Evolutionary conservation across 1,140 invertebrate genomes (phyloP).

Genomic region (Palaemon carinicauda): DNA sequence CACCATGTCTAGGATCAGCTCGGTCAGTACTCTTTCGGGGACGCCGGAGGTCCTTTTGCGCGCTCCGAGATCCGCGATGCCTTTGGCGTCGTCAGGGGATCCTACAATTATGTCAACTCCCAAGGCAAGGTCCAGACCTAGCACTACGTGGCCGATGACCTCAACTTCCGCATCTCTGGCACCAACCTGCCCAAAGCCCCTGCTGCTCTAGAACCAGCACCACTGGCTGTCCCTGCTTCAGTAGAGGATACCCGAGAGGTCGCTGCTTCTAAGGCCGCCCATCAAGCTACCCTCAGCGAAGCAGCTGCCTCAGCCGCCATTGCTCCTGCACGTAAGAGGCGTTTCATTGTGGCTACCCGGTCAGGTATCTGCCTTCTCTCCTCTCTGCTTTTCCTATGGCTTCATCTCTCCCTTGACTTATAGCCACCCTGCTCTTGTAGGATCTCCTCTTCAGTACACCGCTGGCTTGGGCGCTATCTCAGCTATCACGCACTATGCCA

Average conservation of each 20-base stretch:
- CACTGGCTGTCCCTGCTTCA: not conserved
- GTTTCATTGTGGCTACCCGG: not conserved
- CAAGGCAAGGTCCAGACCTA: slow-evolving; percentile 41
- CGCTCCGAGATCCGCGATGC: slow-evolving; percentile 29
- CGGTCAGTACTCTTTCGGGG: slow-evolving; percentile 45
- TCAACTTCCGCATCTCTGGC: slow-evolving; percentile 73
- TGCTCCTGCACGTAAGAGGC: slow-evolving; percentile 20
- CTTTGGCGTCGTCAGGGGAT: slow-evolving; percentile 15
- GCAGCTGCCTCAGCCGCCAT: slow-evolving; percentile 31
- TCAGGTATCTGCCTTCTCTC: not conserved
- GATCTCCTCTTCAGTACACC: not conserved
- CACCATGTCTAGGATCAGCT: slow-evolving; percentile 40
- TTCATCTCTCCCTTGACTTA: not conserved
- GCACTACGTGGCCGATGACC: slow-evolving; percentile 40
- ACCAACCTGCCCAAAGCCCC: slow-evolving; percentile 70
- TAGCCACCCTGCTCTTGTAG: too few relatives aligned
- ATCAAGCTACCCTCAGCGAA: slow-evolving; percentile 14
- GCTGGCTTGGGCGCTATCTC: not conserved
- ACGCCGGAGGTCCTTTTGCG: slow-evolving; percentile 15
- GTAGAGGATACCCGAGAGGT: slow-evolving; percentile 40
- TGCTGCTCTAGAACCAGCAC: not conserved
- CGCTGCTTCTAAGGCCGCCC: slow-evolving; percentile 33
- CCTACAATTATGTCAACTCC: slow-evolving; percentile 40
- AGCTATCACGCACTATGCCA: not conserved
- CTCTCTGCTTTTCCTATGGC: not conserved